Conservation (phyloP, 2,888 invertebrate species). For the Nebria brevicollis region DNA sequence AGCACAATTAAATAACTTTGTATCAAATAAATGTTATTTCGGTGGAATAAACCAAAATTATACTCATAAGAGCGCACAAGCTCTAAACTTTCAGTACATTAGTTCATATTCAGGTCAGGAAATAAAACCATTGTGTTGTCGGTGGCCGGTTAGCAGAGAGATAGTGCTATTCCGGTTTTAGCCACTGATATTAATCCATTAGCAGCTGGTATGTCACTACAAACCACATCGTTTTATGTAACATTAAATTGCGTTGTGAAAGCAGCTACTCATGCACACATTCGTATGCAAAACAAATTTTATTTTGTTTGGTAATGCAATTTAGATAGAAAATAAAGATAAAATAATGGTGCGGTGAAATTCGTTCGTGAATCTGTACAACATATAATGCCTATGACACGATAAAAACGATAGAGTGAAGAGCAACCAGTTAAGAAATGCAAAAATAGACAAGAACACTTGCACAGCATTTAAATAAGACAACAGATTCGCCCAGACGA, state of each 20-base stretch:
- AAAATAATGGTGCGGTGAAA: conserved; percentile 10
- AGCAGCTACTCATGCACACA: not conserved
- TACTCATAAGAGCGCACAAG: too few relatives aligned
- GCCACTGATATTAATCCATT: not conserved
- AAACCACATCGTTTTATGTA: not conserved
- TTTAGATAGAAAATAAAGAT: conserved; percentile 40
- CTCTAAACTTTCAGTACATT: too few relatives aligned
- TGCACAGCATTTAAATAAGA: conserved; percentile 14
- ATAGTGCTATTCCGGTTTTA: not conserved
- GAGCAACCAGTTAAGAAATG: conserved; percentile 8
- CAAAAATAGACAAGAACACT: conserved; percentile 23
- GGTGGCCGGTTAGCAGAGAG: not conserved
- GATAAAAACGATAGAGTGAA: conserved; percentile 18
- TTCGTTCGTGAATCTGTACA: not conserved
- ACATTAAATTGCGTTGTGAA: not conserved
- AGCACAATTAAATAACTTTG: too few relatives aligned
- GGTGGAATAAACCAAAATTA: too few relatives aligned
- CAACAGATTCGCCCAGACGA: conserved; percentile 11
- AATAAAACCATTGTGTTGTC: too few relatives aligned
- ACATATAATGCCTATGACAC: not conserved
- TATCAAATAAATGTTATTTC: too few relatives aligned
- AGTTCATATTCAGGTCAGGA: too few relatives aligned
- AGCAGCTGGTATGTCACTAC: not conserved
- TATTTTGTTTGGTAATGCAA: conserved; percentile 44
- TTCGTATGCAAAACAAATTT: conserved; percentile 25